Base-by-base conservation (phyloP, 2,888 invertebrate species). In the Hoplodrina ambigua region DNA sequence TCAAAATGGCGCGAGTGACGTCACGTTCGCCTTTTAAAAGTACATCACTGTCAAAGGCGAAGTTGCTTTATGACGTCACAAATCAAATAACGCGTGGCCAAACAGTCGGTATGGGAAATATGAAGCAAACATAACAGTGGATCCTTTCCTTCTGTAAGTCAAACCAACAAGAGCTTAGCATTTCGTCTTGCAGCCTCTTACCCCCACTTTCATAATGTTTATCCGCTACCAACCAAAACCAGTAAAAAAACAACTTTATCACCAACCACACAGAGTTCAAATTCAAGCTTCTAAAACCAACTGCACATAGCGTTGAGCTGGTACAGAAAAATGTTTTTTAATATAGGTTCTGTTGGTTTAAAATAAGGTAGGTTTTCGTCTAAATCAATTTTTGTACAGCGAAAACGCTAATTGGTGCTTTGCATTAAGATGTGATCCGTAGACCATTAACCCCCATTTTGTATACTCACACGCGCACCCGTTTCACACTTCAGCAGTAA, bases 381-480 rank as follows among this genome's bases (percentile, higher is more conserved):
- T 57, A 19, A 8, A 8, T 20, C 0, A 20, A 33, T 54, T 72
- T 69, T 63, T 82, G 76, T 72, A 74, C 75, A 75, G 72, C 49
- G 46, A 72, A 66, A 72, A 78, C 72, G 78, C 83, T 89, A 90
- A 90, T 90, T 89, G 89, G 84, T 82, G 86, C 85, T 87, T 82
- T 80, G 80, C 81, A 85, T 88, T 85, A 89, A 87, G 85, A 87
- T 82, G 84, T 83, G 85, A 86, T 87, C 83, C 84, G 80, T 79
- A 81, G 83, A 84, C 81, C 89, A 86, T 88, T 90, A 88, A 85
- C 86, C 87, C 82, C 76, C 76, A 86, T 87, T 88, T 86, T 75
- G 78, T 84, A 86, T 86, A 78, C 79, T 72, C 84, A 86, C 80
- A 84, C 80, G 73, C 82, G 60, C 75, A 63, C 73, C 58, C 72